Conservation (phyloP, 2,797 vertebrate species). For the Pteropus rufus region DNA sequence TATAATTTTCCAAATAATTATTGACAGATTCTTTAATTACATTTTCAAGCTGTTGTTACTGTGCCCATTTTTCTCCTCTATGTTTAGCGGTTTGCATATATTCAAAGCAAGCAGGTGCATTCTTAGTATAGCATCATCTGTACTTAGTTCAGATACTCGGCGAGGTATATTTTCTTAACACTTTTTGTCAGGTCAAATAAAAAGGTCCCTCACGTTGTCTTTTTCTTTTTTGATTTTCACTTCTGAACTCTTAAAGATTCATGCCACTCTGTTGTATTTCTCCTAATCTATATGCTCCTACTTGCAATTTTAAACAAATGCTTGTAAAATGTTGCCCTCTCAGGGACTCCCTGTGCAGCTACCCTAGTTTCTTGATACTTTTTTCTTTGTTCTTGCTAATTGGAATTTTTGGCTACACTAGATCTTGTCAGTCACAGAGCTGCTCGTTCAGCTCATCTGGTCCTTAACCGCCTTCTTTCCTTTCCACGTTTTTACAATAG, state of each 20-base stretch:
- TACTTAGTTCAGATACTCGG: not conserved
- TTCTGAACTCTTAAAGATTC: not conserved
- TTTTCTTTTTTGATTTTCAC: not conserved
- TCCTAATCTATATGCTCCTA: not conserved
- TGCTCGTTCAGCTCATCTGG: not conserved
- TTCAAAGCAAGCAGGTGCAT: not conserved
- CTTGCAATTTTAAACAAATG: not conserved
- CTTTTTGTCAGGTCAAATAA: not conserved
- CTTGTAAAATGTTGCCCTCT: not conserved
- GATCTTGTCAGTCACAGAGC: not conserved
- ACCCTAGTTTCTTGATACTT: not conserved
- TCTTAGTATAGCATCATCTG: not conserved
- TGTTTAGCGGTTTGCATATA: not conserved
- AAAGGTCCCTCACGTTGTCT: not conserved
- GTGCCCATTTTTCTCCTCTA: not conserved
- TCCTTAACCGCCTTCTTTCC: not conserved
- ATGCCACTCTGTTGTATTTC: not conserved
- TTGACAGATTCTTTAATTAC: not conserved
- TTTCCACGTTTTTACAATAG: not conserved
- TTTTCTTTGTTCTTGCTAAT: not conserved
- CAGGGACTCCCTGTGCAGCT: not conserved
- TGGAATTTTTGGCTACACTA: not conserved
- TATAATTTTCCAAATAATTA: constrained; percentile 31
- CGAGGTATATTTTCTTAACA: not conserved
- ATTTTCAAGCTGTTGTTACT: not conserved